Evolutionary conservation across 2,888 invertebrate species (phyloP), one percentile per base, ranked within the genome.

Genomic region (Adela reaumurella): DNA sequence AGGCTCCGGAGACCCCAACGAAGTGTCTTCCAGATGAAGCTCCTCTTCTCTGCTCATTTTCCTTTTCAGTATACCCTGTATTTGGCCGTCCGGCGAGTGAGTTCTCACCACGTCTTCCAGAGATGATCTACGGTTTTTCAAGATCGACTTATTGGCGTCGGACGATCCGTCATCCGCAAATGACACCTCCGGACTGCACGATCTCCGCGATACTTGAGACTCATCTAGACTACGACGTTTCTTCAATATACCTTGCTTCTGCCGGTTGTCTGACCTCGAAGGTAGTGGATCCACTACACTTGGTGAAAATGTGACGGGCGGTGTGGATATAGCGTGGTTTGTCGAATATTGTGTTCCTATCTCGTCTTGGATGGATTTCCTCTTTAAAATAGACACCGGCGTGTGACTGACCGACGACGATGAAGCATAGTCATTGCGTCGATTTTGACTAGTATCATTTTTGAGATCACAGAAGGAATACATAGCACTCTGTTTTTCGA

Each of bases 191-290:
- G 88, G 88, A 51, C 88, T 88, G 56, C 86, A 87, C 49, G 87
- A 87, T 48, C 87, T 78, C 56, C 86, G 71, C 53, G 86, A 76
- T 48, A 88, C 87, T 66, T 88, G 86, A 19, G 85, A 86, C 63
- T 92, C 92, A 57, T 92, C 92, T 56, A 92, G 74, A 61, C 92
- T 92, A 50, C 90, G 85, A 28, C 91, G 85, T 70, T 92, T 92
- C 68, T 92, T 92, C 54, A 91, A 76, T 62, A 92, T 92, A 45
- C 91, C 91, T 65, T 89, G 89, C 49, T 86, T 84, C 55, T 86
- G 83, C 53, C 81, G 73, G 49, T 76, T 79, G 51, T 71, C 71
- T 29, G 79, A 69, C 19, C 78, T 78, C 50, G 80, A 74, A 50
- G 83, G 81, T 24, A 84, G 81, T 16, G 84, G 82, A 60, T 90